Evolutionary conservation across 2,888 invertebrate species (phyloP).

Genomic region (Gortyna flavago): DNA sequence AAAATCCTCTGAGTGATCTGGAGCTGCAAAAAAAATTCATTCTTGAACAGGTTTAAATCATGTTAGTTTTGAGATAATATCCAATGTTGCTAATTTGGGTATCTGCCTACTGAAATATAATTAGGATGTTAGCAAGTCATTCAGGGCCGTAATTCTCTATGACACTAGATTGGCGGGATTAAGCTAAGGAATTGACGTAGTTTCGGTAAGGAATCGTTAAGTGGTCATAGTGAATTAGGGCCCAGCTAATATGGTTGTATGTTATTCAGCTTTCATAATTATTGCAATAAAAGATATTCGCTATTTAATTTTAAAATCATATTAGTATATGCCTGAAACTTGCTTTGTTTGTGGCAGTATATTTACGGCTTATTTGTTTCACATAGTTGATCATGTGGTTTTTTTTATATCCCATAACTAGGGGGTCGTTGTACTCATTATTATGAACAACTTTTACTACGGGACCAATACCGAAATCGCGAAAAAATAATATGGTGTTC

Average conservation of each 20-base stretch:
- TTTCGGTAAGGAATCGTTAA: neutral
- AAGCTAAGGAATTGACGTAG: no score
- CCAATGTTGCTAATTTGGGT: conserved; percentile 16
- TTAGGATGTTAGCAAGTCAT: conserved; percentile 4
- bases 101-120: neutral
- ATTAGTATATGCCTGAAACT: neutral
- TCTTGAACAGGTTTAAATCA: conserved; percentile 20
- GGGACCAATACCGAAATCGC: no score
- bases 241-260: conserved; percentile 4
- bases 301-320: conserved; percentile 1
- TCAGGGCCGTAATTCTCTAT: neutral
- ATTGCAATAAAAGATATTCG: conserved; percentile 9
- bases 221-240: neutral
- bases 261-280: neutral
- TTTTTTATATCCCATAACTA: no score
- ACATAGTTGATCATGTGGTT: neutral
- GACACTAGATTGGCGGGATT: neutral
- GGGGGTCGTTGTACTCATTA: no score
- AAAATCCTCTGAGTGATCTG: conserved; percentile 20
- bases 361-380: neutral
- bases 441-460: no score
- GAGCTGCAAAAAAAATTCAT: neutral
- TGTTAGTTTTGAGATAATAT: conserved; percentile 36
- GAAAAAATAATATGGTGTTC: no score
- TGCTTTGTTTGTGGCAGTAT: neutral